Evolutionary conservation across 1,140 invertebrate genomes (phyloP), one percentile per base, ranked within the genome.

Genomic region (Cherax quadricarinatus): DNA sequence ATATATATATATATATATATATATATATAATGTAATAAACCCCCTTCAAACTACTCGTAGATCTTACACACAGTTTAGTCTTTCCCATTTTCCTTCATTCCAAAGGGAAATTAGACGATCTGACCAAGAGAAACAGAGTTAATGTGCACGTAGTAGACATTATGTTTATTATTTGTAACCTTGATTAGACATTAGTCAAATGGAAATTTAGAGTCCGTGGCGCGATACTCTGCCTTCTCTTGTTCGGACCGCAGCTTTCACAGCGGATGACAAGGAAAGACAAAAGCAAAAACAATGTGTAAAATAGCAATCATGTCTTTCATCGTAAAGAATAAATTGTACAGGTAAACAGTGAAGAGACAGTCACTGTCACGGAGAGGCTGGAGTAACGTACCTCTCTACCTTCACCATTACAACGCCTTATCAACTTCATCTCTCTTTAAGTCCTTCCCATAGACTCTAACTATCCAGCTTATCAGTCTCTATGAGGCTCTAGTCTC

Each of bases 261-360:
- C 24, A 9, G 6, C 7, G 57, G 57, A 57, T 14, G 18, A 57
- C 53, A 14, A 57, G 53, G 53, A 57, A 82, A 14, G 57, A 57
- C 2, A 57, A 48, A 21, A 82, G 60, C 18, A 57, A 83, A 24
- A 14, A 60, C 57, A 53, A 83, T n/a, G 4, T 41, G 51, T 82
- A 82, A 82, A 57, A 83, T 60, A 83, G 16, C 18, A 83, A 83
- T 30, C 81, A 60, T 83, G 81, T 83, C 81, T 83, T 83, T 83
- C 81, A 83, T 14, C 57, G 48, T 57, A n/a, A 66, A 18, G 9
- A 82, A 18, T 60, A 21, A 57, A 60, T 57, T n/a, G 3, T 51
- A 57, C 2, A 83, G 80, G 49, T 53, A 53, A 41, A 53, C 49
- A 9, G 51, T 30, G 21, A n/a, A 83, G 51, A 30, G 70, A 75